A percentile compares a stretch with the other conserved stretches of the same genome.
Conservation (phyloP, 1,140 invertebrate genomes). For the Dreissena rostriformis region DNA sequence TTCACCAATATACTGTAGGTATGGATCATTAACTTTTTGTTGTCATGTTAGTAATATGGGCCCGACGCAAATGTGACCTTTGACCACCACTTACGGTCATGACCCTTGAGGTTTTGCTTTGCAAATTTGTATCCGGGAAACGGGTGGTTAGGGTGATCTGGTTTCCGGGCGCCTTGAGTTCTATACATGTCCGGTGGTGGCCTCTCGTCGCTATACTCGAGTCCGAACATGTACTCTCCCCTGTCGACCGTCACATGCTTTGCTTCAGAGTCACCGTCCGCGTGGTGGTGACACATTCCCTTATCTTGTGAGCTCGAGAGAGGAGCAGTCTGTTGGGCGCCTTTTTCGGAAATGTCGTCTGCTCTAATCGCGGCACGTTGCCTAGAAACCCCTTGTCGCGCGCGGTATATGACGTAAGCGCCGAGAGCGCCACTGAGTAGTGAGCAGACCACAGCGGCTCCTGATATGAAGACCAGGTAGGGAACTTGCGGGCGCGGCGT, state of each 20-base stretch:
- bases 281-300: background rate
- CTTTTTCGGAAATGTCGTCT: background rate
- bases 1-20: no score
- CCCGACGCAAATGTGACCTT: slow-evolving; percentile 51
- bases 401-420: slow-evolving; percentile 21
- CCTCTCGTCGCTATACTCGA: slow-evolving; percentile 40
- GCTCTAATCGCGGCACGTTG: background rate
- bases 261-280: background rate
- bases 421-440: slow-evolving; percentile 16
- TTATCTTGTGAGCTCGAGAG: slow-evolving; percentile 15
- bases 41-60: slow-evolving; percentile 5
- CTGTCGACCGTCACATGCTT: background rate
- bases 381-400: background rate
- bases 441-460: slow-evolving; percentile 13
- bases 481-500: slow-evolving; percentile 30
- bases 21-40: background rate
- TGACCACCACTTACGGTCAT: slow-evolving; percentile 53
- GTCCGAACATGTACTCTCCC: slow-evolving; percentile 25
- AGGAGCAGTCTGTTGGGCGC: slow-evolving; percentile 21
- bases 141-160: slow-evolving; percentile 2
- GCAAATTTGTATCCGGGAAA: slow-evolving; percentile 52
- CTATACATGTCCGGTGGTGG: slow-evolving; percentile 11
- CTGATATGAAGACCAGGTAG: slow-evolving; percentile 33
- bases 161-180: slow-evolving; percentile 27
- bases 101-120: slow-evolving; percentile 42